These are phyloP conservation scores for Lipophrys pholis DNA, from an alignment of 2,113 vertebrate genomes.

Conservation along the genomic window DNA sequence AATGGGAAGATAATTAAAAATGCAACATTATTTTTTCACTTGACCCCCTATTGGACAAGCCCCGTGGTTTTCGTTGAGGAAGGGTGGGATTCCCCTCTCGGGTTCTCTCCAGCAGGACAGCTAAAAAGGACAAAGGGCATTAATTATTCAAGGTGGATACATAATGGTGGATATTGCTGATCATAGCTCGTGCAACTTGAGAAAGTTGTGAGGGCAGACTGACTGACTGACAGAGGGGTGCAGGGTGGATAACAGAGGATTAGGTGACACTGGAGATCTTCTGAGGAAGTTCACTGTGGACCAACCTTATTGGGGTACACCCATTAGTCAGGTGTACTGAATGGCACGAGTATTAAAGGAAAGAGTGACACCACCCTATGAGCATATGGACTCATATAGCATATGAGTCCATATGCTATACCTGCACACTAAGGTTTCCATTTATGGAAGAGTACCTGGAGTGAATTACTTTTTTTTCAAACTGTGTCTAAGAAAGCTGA, in stretches of 20 bases:
- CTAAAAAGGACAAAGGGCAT: slow-evolving; percentile 64
- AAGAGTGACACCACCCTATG: slow-evolving; percentile 34
- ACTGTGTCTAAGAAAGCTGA: too few species aligned
- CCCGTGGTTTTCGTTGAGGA: slow-evolving; percentile 55
- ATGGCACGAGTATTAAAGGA: slow-evolving; percentile 31
- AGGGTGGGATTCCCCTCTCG: slow-evolving; percentile 78
- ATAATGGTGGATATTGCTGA: slow-evolving; percentile 81
- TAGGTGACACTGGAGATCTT: slow-evolving; percentile 62
- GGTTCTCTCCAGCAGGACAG: slow-evolving; percentile 61
- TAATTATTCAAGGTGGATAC: slow-evolving; percentile 80
- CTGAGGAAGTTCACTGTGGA: slow-evolving; percentile 37
- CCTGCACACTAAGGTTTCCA: too few species aligned
- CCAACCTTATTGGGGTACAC: slow-evolving; percentile 48
- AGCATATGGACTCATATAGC: too few species aligned
- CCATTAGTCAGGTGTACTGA: slow-evolving; percentile 27
- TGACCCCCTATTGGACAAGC: slow-evolving; percentile 56
- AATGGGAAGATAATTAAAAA: slow-evolving; percentile 76
- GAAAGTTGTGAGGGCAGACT: slow-evolving; percentile 58
- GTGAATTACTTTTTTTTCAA: too few species aligned
- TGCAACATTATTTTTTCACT: slow-evolving; percentile 66
- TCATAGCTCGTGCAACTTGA: slow-evolving; percentile 78
- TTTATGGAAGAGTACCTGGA: too few species aligned
- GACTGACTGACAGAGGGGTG: slow-evolving; percentile 72
- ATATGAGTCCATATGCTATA: too few species aligned
- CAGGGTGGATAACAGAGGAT: slow-evolving; percentile 56